Evolutionary conservation across 2,113 vertebrate species (phyloP), one percentile per base, ranked within the genome.

Genomic region (Prunella himalayana): DNA sequence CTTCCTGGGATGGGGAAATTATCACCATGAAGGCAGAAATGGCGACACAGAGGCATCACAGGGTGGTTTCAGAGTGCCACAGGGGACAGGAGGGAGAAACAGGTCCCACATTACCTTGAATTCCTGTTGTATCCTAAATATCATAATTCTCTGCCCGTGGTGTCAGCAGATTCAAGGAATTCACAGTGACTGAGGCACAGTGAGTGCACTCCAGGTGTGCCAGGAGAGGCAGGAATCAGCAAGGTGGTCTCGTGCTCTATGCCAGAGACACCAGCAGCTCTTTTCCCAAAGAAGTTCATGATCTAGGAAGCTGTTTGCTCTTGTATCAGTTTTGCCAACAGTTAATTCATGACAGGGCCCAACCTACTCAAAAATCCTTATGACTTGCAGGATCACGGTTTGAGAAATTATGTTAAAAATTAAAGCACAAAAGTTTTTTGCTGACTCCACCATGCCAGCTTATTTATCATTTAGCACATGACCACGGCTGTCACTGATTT

Each of bases 381-480:
- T 27, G 73, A 65, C n/a, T 69, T 86, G 44, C 44, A 76, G 85
- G 71, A 54, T 64, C 16, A 13, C 2, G 15, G 79, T 76, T 88
- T 66, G 77, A 80, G 69, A 93, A 84, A 57, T 11, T 2, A 64
- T 61, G 71, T 82, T 85, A 86, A 69, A 84, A 84, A 75, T 71
- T 63, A 82, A 75, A 54, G 61, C 54, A 11, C 35, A 33, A 2
- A 59, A 54, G 28, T n/a, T 88, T 85, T 89, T 78, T 88, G 85
- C 88, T 93, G 78, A 65, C 54, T 85, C 65, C 39, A 68, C 65
- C 44, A 81, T 69, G 23, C 59, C 50, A 51, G 37, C 19, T 84
- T 73, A 47, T 86, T 75, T 91, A 47, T 80, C 57, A 56, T 64
- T 42, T 80, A 88, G 78, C 90, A 85, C 66, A 24, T 76, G 83